Conservation (phyloP, 53 echinoderm and acorn worm species). For the Stichopus horrens region DNA sequence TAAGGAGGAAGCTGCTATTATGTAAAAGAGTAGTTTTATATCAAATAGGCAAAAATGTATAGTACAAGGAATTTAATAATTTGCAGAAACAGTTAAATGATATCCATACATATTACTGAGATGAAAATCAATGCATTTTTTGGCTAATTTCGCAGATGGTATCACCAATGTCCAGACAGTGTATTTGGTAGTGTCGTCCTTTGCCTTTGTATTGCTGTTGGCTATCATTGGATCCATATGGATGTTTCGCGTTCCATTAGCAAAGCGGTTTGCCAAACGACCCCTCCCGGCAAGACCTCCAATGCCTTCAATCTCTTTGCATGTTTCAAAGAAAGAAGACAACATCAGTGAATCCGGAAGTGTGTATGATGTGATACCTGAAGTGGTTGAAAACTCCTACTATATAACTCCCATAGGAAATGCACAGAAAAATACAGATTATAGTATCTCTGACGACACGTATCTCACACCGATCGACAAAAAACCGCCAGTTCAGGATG, state of each 20-base stretch:
- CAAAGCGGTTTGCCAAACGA: not conserved
- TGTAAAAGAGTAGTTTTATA: no score
- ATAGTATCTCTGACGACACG: no score
- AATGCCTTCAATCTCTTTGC: not conserved
- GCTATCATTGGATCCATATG: not conserved
- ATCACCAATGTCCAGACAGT: no score
- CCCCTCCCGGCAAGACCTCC: not conserved
- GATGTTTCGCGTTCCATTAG: not conserved
- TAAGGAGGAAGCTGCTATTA: no score
- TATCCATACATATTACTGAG: no score
- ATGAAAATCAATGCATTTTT: no score
- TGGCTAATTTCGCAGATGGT: no score
- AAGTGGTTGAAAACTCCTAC: not conserved
- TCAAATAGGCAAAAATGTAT: no score
- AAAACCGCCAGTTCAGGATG: no score
- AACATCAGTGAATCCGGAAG: not conserved
- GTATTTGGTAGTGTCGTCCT: not conserved
- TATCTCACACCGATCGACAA: no score
- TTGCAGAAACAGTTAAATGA: no score
- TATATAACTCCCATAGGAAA: not conserved
- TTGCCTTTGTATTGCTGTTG: not conserved
- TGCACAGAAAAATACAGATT: not conserved
- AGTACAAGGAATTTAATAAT: no score
- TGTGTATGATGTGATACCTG: not conserved
- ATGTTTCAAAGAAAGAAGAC: not conserved